Evolutionary conservation across 2,113 vertebrate genomes (phyloP).

Genomic region (Fulica atra): DNA sequence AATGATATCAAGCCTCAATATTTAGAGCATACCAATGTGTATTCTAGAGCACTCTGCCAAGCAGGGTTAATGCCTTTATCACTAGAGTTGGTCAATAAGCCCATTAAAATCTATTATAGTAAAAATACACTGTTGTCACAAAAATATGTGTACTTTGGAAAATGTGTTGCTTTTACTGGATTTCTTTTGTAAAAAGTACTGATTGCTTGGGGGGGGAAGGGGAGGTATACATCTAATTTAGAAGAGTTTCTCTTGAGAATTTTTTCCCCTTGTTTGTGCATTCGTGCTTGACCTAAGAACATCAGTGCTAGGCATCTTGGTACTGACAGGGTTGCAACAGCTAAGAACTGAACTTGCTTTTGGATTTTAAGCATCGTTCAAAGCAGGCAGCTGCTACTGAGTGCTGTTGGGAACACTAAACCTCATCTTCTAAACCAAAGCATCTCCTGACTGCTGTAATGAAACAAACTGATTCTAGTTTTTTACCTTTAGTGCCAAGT

Average conservation of each 20-base stretch:
- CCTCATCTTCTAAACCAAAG: neutral
- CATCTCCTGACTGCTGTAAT: neutral
- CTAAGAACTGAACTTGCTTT: neutral
- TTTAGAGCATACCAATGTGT: neutral
- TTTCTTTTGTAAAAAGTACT: neutral
- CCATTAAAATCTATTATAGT: neutral
- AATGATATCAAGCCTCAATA: neutral
- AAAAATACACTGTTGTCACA: neutral
- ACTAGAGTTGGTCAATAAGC: neutral
- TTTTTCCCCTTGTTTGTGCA: neutral
- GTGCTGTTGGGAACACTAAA: neutral
- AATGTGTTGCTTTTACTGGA: neutral
- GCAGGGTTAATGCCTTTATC: neutral
- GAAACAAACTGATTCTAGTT: neutral
- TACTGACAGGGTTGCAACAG: rapidly evolving
- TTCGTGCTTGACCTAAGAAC: neutral
- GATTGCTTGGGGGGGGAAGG: neutral
- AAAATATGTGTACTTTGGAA: neutral
- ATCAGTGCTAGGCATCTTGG: neutral
- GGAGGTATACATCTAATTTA: neutral
- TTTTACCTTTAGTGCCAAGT: neutral
- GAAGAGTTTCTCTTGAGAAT: neutral
- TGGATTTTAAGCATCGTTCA: neutral
- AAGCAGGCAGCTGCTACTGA: neutral
- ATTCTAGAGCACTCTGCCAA: neutral